These are phyloP conservation scores for Nasonia oneida DNA, from an alignment of 2,888 invertebrate species.

Conservation along the genomic window DNA sequence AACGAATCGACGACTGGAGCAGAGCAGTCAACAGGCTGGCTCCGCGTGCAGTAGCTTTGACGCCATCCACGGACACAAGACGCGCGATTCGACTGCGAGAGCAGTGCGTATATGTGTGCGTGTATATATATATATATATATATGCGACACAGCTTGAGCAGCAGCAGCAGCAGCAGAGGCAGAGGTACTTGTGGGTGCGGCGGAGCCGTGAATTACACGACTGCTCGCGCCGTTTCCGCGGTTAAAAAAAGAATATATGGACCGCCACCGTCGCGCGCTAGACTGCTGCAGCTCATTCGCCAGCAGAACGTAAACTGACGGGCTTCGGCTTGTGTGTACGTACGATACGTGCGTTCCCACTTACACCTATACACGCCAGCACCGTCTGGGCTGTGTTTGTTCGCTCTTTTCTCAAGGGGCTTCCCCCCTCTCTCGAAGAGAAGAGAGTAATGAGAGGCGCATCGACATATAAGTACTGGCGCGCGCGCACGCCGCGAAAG, in stretches of 20 bases:
- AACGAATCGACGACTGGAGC: background rate
- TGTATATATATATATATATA: background rate
- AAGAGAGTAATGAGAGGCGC: conserved; percentile 52
- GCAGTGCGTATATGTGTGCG: background rate
- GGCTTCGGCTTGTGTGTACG: background rate
- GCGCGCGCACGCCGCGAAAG: conserved; percentile 12
- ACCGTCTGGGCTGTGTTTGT: conserved; percentile 6
- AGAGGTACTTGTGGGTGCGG: conserved; percentile 3
- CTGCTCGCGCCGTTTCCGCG: background rate
- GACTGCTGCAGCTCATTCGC: background rate
- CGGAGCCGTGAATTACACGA: background rate
- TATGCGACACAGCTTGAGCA: background rate
- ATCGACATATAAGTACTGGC: conserved; percentile 62
- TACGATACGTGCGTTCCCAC: too few relatives aligned
- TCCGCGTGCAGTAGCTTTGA: conserved; percentile 5
- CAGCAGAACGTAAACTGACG: background rate
- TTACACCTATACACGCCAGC: background rate
- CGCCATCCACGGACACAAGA: conserved; percentile 31
- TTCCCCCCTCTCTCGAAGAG: conserved; percentile 44
- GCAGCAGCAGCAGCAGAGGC: background rate
- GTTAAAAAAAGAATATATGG: background rate
- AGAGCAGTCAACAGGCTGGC: conserved; percentile 38
- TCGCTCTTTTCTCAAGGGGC: conserved; percentile 43
- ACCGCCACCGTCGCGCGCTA: background rate
- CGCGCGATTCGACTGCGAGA: background rate